Evolutionary conservation across 2,797 vertebrate genomes (phyloP).

Genomic region (Adelosebastes latens): DNA sequence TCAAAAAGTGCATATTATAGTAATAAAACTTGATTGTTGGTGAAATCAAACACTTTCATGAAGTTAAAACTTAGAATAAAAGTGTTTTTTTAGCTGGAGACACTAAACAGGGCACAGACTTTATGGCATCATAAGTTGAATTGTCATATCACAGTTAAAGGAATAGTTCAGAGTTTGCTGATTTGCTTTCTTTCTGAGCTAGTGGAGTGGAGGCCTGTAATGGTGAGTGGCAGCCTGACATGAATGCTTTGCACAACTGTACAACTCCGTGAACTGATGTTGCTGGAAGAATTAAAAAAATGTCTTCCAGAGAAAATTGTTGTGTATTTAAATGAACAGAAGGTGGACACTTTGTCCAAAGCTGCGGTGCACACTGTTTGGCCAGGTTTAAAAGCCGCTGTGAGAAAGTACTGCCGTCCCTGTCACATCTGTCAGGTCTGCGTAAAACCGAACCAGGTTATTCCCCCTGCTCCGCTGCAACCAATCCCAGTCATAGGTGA

Average conservation of each 20-base stretch:
- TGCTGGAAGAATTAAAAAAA: neutral
- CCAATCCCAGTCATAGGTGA: neutral
- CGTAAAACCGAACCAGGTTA: neutral
- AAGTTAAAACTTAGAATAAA: no score
- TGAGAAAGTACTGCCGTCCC: neutral
- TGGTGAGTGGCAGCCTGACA: neutral
- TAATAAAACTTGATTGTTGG: neutral
- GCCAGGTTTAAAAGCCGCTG: neutral
- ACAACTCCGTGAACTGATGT: no score
- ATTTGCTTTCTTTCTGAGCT: no score
- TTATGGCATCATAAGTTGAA: no score
- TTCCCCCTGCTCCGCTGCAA: neutral
- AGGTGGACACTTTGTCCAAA: neutral
- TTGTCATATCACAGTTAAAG: neutral
- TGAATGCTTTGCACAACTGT: neutral
- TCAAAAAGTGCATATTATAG: no score
- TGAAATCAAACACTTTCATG: no score
- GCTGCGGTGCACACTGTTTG: neutral
- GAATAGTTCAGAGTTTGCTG: neutral
- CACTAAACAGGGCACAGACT: no score
- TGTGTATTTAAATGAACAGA: neutral
- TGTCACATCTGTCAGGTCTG: neutral
- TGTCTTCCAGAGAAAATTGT: neutral
- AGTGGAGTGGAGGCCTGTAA: neutral
- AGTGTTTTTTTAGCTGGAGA: no score